Evolutionary conservation across 2,113 vertebrate genomes (phyloP).

Genomic region (Nesospiza acunhae): DNA sequence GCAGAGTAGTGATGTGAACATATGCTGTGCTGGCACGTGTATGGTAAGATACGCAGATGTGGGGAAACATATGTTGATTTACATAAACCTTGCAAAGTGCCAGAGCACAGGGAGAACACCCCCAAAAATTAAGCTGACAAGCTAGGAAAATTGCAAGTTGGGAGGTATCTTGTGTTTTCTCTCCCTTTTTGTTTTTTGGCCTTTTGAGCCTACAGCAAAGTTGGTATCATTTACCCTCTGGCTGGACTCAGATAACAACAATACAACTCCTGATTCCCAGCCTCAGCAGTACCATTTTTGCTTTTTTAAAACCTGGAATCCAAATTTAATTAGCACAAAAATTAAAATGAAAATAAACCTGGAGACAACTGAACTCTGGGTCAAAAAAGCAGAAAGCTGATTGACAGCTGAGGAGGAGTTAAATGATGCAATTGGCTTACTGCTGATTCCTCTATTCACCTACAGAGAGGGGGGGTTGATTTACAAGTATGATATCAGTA

Average conservation of each 20-base stretch:
- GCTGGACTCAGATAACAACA: neutral
- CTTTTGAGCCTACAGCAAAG: neutral
- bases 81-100: constrained; percentile 28
- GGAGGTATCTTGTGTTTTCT: neutral
- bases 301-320: constrained; percentile 22
- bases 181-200: neutral
- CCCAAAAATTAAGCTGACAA: neutral
- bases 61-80: neutral
- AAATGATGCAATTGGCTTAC: neutral
- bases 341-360: constrained; percentile 28
- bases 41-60: neutral
- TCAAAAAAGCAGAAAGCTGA: constrained; percentile 14
- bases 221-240: neutral
- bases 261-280: neutral
- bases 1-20: constrained; percentile 1
- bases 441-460: constrained; percentile 8
- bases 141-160: neutral
- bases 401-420: neutral
- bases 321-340: constrained; percentile 50
- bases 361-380: neutral
- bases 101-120: neutral
- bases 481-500: constrained; percentile 11
- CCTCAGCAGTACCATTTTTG: neutral
- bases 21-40: neutral
- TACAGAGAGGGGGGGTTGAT: neutral